A percentile compares a stretch with the other conserved stretches of the same genome.
phyloP scores from a whole-genome alignment of 53 echinoderm and acorn worm genomes.

The Henricia sp. region DNA sequence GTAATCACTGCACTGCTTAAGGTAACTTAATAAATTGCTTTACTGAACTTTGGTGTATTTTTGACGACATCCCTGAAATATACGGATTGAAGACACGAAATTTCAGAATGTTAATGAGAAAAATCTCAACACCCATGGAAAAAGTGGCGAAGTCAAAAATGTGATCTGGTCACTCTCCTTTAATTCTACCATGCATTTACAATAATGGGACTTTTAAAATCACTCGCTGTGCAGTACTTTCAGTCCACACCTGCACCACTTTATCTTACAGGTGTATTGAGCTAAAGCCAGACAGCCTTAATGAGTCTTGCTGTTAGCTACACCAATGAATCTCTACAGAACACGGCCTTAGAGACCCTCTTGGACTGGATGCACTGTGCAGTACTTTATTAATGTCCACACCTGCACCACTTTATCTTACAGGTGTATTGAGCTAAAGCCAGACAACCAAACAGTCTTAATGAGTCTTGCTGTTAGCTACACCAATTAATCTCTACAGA shows the following conservation, averaged over 20 bases:
- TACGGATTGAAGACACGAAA: too few species aligned
- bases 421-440: slow-evolving; percentile 90
- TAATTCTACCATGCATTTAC: too few species aligned
- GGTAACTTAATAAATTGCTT: too few species aligned
- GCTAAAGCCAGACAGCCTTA: slow-evolving; percentile 77
- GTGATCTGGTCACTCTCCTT: too few species aligned
- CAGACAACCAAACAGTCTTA: slow-evolving; percentile 80
- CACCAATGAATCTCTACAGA: slow-evolving; percentile 95
- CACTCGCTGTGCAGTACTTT: too few species aligned
- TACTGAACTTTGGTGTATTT: too few species aligned
- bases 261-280: slow-evolving; percentile 78
- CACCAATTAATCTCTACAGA: slow-evolving; percentile 94
- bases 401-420: background rate
- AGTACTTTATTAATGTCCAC: background rate
- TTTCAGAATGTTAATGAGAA: too few species aligned
- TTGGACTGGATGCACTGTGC: slow-evolving; percentile 43
- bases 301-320: slow-evolving; percentile 96
- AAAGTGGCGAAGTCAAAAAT: too few species aligned
- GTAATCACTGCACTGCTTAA: too few species aligned
- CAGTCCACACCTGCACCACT: background rate
- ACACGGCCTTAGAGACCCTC: slow-evolving; percentile 82
- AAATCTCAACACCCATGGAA: too few species aligned
- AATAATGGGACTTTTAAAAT: too few species aligned
- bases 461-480: slow-evolving; percentile 96
- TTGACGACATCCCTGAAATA: too few species aligned